A percentile compares a stretch with the other conserved stretches of the same genome.
phyloP scores from a whole-genome alignment of 2,797 vertebrate genomes.

The Liasis olivaceus region DNA sequence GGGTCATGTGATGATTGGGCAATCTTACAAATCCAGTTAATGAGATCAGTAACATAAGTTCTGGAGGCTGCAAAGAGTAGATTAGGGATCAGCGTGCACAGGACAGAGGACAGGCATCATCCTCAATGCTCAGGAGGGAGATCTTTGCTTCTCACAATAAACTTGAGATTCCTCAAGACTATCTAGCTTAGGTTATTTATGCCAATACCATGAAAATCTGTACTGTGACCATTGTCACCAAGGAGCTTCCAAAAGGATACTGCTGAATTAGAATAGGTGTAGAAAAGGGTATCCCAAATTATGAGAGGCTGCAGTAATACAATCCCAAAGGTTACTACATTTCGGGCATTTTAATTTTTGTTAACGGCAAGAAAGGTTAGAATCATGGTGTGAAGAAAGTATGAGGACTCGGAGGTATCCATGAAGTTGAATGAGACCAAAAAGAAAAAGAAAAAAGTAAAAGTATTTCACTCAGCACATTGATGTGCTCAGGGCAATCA shows the following conservation, averaged over 20 bases:
- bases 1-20: not conserved
- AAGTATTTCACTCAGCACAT: not conserved
- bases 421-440: not conserved
- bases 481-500: not conserved
- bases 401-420: not conserved
- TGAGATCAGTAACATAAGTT: not conserved
- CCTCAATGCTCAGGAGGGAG: not conserved
- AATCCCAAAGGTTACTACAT: not conserved
- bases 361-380: not conserved
- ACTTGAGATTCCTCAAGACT: too few species aligned
- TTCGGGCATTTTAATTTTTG: not conserved
- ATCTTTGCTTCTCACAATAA: too few species aligned
- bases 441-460: not conserved
- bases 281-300: too few species aligned
- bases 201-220: too few species aligned
- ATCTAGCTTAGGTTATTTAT: too few species aligned
- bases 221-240: too few species aligned
- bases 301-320: too few species aligned
- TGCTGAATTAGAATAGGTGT: too few species aligned
- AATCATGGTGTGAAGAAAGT: not conserved
- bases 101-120: not conserved
- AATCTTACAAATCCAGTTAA: not conserved
- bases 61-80: not conserved
- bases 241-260: too few species aligned
- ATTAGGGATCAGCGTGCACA: not conserved